Evolutionary conservation across 2,888 invertebrate genomes (phyloP), one percentile per base, ranked within the genome.

Genomic region (Pogonocherus hispidulus): DNA sequence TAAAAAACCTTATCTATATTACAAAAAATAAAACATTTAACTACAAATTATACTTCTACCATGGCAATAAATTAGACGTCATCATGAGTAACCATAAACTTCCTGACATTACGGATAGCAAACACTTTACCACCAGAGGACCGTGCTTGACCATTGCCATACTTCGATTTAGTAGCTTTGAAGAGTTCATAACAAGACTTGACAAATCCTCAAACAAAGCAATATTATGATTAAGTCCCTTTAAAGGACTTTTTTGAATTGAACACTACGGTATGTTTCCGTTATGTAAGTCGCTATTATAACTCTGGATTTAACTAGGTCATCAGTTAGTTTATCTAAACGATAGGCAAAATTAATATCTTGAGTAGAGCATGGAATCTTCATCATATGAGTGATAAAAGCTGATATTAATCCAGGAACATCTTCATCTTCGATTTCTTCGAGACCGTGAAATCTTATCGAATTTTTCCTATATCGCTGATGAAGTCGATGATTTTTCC

Each of bases 381-480:
- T 35, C 5, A 54, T 5, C 2, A 11, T 49, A 18, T 60, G 20
- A 18, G 11, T 49, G 11, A 49, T 32, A 19, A 23, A 18, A 32
- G 2, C 19, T 4, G 27, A 18, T 9, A 47, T 32, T 5, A 18
- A 3, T 18, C 8, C 27, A 2, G 18, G 3, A 2, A 49, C 5
- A 14, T 27, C 18, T 47, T 60, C 6, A 14, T 1, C 14, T 3
- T 41, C 41, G 2, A n/a, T 14, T n/a, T n/a, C 60, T 2, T 9
- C 4, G 32, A 47, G 18, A 2, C 60, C 60, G 14, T 32, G 27
- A 14, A 49, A 20, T 8, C 49, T 8, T 11, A 60, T 6, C 0
- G 49, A 19, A 22, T 57, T 57, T 22, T n/a, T 57, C n/a, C 18
- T 49, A n/a, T 3, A n/a, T 4, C 16, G 19, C 18, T 60, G 60